These are phyloP conservation scores for Melozone crissalis DNA, from an alignment of 2,113 vertebrate genomes.

Conservation along the genomic window DNA sequence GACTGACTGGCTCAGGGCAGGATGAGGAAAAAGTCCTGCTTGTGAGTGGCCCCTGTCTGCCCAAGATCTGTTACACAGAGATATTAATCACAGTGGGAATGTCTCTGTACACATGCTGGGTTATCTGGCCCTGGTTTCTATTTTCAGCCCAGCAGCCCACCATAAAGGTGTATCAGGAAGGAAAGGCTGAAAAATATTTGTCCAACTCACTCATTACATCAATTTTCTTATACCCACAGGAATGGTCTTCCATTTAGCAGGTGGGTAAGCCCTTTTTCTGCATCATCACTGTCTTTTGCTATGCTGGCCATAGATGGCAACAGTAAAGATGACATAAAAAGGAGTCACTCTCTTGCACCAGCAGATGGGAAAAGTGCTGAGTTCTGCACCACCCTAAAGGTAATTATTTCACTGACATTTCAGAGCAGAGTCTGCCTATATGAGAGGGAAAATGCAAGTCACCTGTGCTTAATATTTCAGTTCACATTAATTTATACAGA, in stretches of 20 bases:
- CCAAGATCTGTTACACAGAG: neutral
- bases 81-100: neutral
- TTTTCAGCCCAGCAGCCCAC: neutral
- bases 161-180: neutral
- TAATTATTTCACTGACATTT: slow-evolving; percentile 25
- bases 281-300: neutral
- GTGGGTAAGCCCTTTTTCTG: neutral
- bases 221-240: neutral
- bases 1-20: neutral
- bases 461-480: slow-evolving; percentile 34
- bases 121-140: neutral
- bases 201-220: neutral
- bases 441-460: slow-evolving; percentile 22
- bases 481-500: slow-evolving; percentile 1
- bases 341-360: neutral
- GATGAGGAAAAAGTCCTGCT: neutral
- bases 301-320: neutral
- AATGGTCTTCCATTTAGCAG: neutral
- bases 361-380: neutral
- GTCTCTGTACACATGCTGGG: neutral
- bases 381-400: neutral
- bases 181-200: neutral
- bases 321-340: neutral
- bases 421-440: neutral
- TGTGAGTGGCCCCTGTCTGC: neutral